These are phyloP conservation scores for Archaeoteleia sp. DNA, from an alignment of 2,888 invertebrate genomes.

Conservation along the genomic window DNA sequence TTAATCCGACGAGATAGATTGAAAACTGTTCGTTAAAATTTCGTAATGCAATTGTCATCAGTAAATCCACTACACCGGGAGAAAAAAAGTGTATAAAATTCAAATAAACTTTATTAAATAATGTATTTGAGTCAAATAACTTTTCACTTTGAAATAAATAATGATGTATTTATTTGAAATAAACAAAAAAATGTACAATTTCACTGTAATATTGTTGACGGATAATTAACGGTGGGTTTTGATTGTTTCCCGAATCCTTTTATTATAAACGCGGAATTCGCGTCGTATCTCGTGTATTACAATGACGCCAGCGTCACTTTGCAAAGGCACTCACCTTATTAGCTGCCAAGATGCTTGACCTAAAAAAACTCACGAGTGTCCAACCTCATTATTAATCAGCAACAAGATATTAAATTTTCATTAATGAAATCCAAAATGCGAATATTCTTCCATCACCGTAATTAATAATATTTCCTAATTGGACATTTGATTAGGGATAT, in stretches of 20 bases:
- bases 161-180: too few relatives aligned
- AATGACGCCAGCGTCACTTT: constrained; percentile 57
- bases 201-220: too few relatives aligned
- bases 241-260: constrained; percentile 16
- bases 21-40: too few relatives aligned
- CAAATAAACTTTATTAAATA: too few relatives aligned
- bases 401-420: constrained; percentile 35
- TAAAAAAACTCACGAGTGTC: constrained; percentile 53
- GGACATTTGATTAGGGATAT: constrained; percentile 26
- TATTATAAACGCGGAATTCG: constrained; percentile 23
- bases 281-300: constrained; percentile 20
- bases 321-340: constrained; percentile 62
- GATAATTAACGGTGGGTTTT: constrained; percentile 8
- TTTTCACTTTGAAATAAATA: too few relatives aligned
- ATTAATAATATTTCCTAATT: constrained; percentile 2
- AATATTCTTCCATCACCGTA: constrained; percentile 6
- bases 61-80: too few relatives aligned
- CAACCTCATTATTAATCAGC: constrained; percentile 50
- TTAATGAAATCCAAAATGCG: constrained; percentile 21
- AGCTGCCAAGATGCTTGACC: constrained; percentile 64
- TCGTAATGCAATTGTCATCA: too few relatives aligned
- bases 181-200: too few relatives aligned
- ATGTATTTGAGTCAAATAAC: too few relatives aligned
- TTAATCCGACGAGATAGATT: too few relatives aligned
- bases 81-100: too few relatives aligned